Conservation (phyloP, 2,888 invertebrate species). For the Ethmia dodecea region DNA sequence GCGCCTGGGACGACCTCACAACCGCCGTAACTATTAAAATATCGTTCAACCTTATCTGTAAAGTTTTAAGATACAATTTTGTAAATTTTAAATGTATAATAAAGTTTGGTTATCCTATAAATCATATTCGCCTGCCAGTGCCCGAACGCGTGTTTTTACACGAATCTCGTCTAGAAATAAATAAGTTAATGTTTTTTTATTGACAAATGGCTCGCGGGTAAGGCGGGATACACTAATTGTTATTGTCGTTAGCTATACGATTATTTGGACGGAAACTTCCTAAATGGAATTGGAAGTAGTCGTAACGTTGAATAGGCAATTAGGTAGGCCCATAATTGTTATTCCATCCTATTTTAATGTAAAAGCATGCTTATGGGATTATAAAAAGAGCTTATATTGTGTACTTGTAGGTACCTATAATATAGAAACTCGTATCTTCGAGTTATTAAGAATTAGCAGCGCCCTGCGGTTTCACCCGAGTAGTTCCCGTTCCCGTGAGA, state of each 20-base stretch:
- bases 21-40: constrained; percentile 15
- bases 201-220: constrained; percentile 44
- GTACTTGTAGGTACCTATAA: too few relatives aligned
- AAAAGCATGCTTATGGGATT: too few relatives aligned
- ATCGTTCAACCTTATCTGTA: constrained; percentile 21
- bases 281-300: background rate
- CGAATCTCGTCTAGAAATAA: constrained; percentile 51
- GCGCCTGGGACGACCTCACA: constrained; percentile 51
- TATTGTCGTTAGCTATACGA: constrained; percentile 30
- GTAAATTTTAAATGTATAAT: constrained; percentile 1
- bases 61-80: constrained; percentile 27
- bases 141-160: constrained; percentile 67
- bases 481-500: too few relatives aligned
- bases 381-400: too few relatives aligned
- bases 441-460: too few relatives aligned
- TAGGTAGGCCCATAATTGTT: too few relatives aligned
- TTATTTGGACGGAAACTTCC: background rate
- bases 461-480: too few relatives aligned
- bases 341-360: too few relatives aligned
- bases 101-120: constrained; percentile 41
- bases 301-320: too few relatives aligned
- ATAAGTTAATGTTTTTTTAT: constrained; percentile 42
- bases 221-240: constrained; percentile 38
- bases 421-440: too few relatives aligned
- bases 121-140: constrained; percentile 63